Conservation (phyloP, 1,140 invertebrate species). For the Dendrolimus kikuchii region DNA sequence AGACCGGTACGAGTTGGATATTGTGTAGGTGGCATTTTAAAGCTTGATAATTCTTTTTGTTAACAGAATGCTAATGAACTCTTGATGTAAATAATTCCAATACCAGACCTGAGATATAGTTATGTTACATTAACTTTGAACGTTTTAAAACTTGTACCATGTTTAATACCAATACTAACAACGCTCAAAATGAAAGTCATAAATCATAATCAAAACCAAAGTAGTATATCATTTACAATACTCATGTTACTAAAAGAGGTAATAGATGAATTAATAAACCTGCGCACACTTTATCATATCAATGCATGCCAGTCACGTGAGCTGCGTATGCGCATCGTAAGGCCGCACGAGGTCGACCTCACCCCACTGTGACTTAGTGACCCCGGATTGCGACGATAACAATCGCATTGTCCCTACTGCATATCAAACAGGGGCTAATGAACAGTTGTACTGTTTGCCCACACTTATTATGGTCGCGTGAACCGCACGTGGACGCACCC, state of each 20-base stretch:
- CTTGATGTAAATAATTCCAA: constrained; percentile 23
- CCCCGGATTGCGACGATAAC: constrained; percentile 37
- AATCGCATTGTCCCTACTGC: constrained; percentile 39
- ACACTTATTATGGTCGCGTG: constrained; percentile 25
- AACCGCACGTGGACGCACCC: constrained; percentile 39
- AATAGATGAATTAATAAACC: background rate
- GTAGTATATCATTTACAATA: too few species aligned
- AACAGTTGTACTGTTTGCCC: constrained; percentile 44
- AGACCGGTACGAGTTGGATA: constrained; percentile 54
- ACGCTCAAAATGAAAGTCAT: too few species aligned
- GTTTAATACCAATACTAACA: too few species aligned
- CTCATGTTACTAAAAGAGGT: too few species aligned
- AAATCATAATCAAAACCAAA: too few species aligned
- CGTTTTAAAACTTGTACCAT: too few species aligned
- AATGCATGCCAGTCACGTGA: constrained; percentile 21
- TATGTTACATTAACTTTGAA: too few species aligned
- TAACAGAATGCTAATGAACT: constrained; percentile 56
- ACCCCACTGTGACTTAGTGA: constrained; percentile 49
- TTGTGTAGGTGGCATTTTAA: constrained; percentile 66
- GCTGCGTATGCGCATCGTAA: constrained; percentile 23
- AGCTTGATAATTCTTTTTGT: constrained; percentile 49
- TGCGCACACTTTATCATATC: background rate
- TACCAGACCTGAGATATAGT: constrained; percentile 23
- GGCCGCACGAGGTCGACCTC: constrained; percentile 19
- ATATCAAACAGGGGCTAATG: constrained; percentile 28